Percentiles rank a stretch among this genome's conserved stretches.
phyloP scores from a whole-genome alignment of 1,140 invertebrate genomes.

The Hetaerina americana region DNA sequence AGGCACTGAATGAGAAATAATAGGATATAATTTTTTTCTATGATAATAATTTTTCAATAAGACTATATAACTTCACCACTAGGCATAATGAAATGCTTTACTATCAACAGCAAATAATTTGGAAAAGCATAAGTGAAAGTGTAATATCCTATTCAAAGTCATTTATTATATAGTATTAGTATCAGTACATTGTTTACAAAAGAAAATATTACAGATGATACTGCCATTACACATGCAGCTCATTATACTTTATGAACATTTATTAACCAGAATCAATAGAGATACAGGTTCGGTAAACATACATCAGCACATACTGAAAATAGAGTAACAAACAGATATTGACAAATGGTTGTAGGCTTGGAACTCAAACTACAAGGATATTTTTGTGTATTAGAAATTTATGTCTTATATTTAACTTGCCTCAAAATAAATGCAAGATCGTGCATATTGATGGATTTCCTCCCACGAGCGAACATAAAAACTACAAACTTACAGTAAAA shows the following conservation, averaged over 20 bases:
- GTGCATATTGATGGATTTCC: neutral
- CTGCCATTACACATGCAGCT: neutral
- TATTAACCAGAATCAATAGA: neutral
- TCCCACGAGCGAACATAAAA: neutral
- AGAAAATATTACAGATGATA: conserved; percentile 2
- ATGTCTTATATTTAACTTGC: neutral
- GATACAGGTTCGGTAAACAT: neutral
- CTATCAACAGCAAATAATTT: too few species aligned
- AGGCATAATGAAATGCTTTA: too few species aligned
- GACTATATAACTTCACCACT: too few species aligned
- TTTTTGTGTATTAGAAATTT: neutral
- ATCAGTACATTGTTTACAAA: conserved; percentile 8
- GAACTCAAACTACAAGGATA: too few species aligned
- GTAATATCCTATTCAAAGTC: conserved; percentile 7
- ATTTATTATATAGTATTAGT: conserved; percentile 6
- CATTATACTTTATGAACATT: neutral
- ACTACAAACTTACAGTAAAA: neutral
- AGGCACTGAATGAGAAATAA: too few species aligned
- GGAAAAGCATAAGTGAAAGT: too few species aligned
- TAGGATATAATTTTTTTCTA: too few species aligned
- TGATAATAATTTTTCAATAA: too few species aligned
- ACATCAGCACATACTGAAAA: conserved; percentile 1
- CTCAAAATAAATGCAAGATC: neutral
- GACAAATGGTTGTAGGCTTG: neutral
- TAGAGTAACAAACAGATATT: neutral